A percentile compares a stretch with the other conserved stretches of the same genome.
phyloP scores from a whole-genome alignment of 2,888 invertebrate genomes.

The Copidosoma aretas region DNA sequence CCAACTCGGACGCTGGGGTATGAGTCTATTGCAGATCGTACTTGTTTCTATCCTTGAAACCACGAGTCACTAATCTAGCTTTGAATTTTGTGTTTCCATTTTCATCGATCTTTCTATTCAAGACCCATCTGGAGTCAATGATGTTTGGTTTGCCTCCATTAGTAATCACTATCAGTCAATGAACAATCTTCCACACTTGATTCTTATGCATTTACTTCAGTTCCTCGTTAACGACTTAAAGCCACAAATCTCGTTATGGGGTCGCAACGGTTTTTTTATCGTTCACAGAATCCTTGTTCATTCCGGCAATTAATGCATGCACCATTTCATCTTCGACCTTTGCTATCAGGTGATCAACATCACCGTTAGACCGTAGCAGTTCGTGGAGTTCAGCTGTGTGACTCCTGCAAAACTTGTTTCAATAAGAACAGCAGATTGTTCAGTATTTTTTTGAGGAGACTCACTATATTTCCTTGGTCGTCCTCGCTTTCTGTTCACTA shows the following conservation, averaged over 20 bases:
- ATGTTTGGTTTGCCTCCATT: conserved; percentile 32
- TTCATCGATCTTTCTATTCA: too few species aligned
- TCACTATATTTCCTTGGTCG: too few species aligned
- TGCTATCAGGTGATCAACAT: not conserved
- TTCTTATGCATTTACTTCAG: conserved; percentile 14
- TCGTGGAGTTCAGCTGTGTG: not conserved
- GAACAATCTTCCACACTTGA: conserved; percentile 33
- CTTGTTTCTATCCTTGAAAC: too few species aligned
- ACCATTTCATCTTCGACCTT: conserved; percentile 11
- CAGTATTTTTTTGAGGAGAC: not conserved
- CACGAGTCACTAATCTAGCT: too few species aligned
- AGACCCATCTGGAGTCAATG: conserved; percentile 27
- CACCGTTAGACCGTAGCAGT: not conserved
- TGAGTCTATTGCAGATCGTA: too few species aligned
- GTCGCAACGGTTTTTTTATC: conserved; percentile 34
- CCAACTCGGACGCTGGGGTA: too few species aligned
- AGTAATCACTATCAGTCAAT: conserved; percentile 14
- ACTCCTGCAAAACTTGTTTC: not conserved
- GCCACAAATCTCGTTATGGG: conserved; percentile 11
- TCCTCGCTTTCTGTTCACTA: conserved; percentile 9
- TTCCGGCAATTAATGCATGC: conserved; percentile 21
- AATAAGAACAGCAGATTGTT: not conserved
- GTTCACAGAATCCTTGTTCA: conserved; percentile 26
- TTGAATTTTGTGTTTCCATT: too few species aligned
- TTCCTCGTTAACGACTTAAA: not conserved